Evolutionary conservation across 2,888 invertebrate species (phyloP).

Genomic region (Eupithecia subfuscata): DNA sequence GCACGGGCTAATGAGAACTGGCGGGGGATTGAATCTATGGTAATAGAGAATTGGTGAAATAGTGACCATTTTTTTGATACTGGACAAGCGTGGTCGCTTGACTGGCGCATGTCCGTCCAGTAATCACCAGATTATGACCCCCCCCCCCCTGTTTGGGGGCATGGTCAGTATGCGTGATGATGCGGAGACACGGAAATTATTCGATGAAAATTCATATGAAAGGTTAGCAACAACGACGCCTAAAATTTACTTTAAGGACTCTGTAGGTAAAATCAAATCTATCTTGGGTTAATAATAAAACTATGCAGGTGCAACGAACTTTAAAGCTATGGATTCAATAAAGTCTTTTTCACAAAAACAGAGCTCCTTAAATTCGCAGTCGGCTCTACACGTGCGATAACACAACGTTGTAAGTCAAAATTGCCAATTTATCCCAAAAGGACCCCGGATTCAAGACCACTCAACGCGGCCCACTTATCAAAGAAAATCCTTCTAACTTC

Average conservation of each 20-base stretch:
- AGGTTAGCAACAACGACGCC: not conserved
- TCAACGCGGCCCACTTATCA: not conserved
- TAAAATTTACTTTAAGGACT: not conserved
- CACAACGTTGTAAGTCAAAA: slow-evolving; percentile 67
- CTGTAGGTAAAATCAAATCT: not conserved
- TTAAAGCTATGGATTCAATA: not conserved
- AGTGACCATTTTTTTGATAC: slow-evolving; percentile 3
- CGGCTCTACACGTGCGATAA: slow-evolving; percentile 31
- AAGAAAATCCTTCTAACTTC: not conserved
- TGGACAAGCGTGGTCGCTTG: not conserved
- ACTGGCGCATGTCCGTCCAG: no score
- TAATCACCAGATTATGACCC: not conserved
- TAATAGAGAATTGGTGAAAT: not conserved
- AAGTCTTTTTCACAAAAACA: not conserved
- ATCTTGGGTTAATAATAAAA: not conserved
- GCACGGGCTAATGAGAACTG: slow-evolving; percentile 27
- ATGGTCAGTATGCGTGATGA: no score
- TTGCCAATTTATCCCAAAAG: slow-evolving; percentile 72
- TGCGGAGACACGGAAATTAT: not conserved
- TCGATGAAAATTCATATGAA: not conserved
- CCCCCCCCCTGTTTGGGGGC: not conserved
- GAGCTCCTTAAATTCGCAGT: slow-evolving; percentile 18
- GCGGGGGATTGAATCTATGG: slow-evolving; percentile 23
- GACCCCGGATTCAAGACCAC: slow-evolving; percentile 35
- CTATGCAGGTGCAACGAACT: not conserved